A percentile compares a stretch with the other conserved stretches of the same genome.
These are phyloP conservation scores for Eristalinus aeneus DNA, from an alignment of 2,888 invertebrate species.

Conservation along the genomic window DNA sequence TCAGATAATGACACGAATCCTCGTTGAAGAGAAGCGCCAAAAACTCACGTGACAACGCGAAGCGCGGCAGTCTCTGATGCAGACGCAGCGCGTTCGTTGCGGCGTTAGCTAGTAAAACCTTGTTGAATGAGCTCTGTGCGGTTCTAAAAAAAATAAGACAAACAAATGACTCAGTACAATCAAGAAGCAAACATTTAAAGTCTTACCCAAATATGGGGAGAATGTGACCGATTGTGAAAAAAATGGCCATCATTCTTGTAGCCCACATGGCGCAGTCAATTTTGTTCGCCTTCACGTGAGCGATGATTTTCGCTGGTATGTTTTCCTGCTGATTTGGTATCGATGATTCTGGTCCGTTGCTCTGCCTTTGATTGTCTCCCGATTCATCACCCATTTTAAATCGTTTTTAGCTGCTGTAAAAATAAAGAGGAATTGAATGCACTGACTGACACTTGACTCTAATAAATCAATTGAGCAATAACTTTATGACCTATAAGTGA, in stretches of 20 bases:
- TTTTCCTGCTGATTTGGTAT: constrained; percentile 69
- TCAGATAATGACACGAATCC: constrained; percentile 97
- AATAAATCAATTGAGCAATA: too few species aligned
- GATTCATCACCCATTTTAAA: constrained; percentile 45
- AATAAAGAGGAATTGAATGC: background rate
- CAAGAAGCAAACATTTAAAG: too few species aligned
- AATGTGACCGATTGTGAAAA: constrained; percentile 92
- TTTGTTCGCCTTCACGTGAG: constrained; percentile 90
- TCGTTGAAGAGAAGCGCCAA: constrained; percentile 90
- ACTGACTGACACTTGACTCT: background rate
- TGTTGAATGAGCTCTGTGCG: constrained; percentile 91
- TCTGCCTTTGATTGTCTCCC: constrained; percentile 38
- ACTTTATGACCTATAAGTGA: too few species aligned
- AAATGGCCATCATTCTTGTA: constrained; percentile 90
- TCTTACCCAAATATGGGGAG: constrained; percentile 94
- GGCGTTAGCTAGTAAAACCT: constrained; percentile 95
- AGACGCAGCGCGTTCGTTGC: constrained; percentile 96
- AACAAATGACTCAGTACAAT: background rate
- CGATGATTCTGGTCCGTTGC: constrained; percentile 70
- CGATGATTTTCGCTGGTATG: constrained; percentile 82
- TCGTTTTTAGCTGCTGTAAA: background rate
- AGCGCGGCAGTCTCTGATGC: constrained; percentile 95
- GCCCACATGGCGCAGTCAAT: constrained; percentile 94
- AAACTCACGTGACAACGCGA: constrained; percentile 92
- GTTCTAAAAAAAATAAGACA: constrained; percentile 81